Evolutionary conservation across 2,888 invertebrate species (phyloP).

Genomic region (Reticulitermes lucifugus): DNA sequence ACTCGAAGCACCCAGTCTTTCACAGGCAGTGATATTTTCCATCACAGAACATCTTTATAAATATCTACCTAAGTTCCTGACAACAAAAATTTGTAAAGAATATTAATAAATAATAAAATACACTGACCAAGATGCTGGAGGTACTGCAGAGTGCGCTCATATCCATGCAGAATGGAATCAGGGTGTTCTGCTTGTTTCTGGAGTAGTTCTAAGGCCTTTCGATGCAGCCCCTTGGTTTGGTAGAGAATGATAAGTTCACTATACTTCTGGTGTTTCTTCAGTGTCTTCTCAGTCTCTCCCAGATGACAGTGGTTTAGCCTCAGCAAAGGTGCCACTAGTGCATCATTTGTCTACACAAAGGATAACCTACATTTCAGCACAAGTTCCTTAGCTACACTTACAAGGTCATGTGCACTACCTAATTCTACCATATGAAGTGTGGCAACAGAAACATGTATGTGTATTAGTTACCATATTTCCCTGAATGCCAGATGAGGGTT

Average conservation of each 20-base stretch:
- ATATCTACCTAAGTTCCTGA: too few relatives aligned
- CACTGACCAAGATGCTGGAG: slow-evolving; percentile 86
- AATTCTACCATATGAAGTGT: too few relatives aligned
- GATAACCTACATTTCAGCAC: neutral
- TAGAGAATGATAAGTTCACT: slow-evolving; percentile 96
- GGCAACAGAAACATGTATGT: too few relatives aligned
- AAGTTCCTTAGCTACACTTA: too few relatives aligned
- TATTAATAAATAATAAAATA: neutral
- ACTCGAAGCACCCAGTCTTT: too few relatives aligned
- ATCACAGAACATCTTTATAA: too few relatives aligned
- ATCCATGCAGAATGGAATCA: slow-evolving; percentile 82
- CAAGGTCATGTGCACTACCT: too few relatives aligned
- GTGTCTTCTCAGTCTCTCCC: slow-evolving; percentile 91
- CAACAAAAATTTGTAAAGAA: too few relatives aligned
- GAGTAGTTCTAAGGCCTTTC: slow-evolving; percentile 89
- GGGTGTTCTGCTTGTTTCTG: slow-evolving; percentile 79
- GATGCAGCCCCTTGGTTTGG: slow-evolving; percentile 92
- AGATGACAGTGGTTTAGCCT: slow-evolving; percentile 93
- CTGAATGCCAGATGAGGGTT: too few relatives aligned
- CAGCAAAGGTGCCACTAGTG: slow-evolving; percentile 89
- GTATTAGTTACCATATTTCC: too few relatives aligned
- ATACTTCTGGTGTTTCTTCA: slow-evolving; percentile 88
- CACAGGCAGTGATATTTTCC: too few relatives aligned
- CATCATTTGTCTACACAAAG: slow-evolving; percentile 88
- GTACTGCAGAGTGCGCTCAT: slow-evolving; percentile 89